Evolutionary conservation across 2,797 vertebrate genomes (phyloP), one percentile per base, ranked within the genome.

Genomic region (Apogon talboti): DNA sequence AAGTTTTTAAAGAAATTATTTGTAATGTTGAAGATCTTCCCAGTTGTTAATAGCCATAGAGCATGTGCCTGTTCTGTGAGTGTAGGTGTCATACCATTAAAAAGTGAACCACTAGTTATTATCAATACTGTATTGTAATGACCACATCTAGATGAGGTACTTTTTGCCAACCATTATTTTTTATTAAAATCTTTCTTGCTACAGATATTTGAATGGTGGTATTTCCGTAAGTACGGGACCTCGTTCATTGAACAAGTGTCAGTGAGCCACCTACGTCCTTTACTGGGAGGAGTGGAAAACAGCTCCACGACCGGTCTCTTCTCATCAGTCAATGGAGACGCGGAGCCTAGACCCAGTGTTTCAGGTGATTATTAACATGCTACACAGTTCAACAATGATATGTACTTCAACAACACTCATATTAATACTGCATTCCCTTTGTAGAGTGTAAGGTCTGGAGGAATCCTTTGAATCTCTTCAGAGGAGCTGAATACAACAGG

Each of bases 201-300:
- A 3, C 86, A 99, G 98, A 95, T 99, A 90, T 99, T 99, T 92
- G 98, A 99, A 87, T 99, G 97, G 96, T 99, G 98, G 96, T 98
- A 99, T 85, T 99, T 99, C 74, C 94, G 95, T 59, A 99, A 98
- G 66, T 98, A 99, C 0, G 98, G 98, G 66, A 98, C 96, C 0
- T 99, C 97, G 0, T 99, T 99, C 90, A 98, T 99, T 6, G 98
- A 99, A 82, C 97, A 99, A 93, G 96, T 99, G 9, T 99, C 98
- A n/a, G 95, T 99, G 83, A 99, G 95, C 83, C 98, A 98, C 71
- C 70, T 99, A 86, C 94, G 96, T 68, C 98, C 97, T 57, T 92
- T 99, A 11, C 95, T 99, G 1, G 96, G 97, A 0, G 96, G 95
- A 15, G 89, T 94, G 67, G 97, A 99, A 82, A 96, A 81, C 89